Conservation (phyloP, 2,797 vertebrate species). For the Xenopus petersii region DNA sequence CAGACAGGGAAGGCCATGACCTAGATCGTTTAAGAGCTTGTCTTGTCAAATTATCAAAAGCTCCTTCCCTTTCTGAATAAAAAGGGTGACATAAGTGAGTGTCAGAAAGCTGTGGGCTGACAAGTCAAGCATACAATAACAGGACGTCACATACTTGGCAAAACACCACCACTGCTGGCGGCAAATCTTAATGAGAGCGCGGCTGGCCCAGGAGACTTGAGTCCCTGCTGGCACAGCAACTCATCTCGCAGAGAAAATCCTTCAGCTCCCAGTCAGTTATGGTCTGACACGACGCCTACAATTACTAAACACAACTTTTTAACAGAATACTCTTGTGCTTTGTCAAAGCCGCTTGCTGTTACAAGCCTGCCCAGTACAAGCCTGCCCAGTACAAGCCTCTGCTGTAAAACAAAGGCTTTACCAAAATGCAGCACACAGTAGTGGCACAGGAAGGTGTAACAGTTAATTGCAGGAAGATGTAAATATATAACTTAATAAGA, state of each 20-base stretch:
- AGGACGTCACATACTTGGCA: constrained; percentile 84
- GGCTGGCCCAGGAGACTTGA: constrained; percentile 81
- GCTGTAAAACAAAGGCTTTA: constrained; percentile 75
- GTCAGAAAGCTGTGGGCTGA: constrained; percentile 84
- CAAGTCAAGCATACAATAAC: constrained; percentile 83
- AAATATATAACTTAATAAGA: too few species aligned
- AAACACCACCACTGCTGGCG: constrained; percentile 81
- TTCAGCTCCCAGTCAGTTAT: constrained; percentile 80
- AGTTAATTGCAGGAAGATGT: neutral
- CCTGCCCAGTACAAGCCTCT: constrained; percentile 64
- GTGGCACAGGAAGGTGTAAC: neutral
- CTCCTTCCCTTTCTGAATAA: constrained; percentile 84
- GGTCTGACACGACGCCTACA: constrained; percentile 75
- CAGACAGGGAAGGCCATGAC: constrained; percentile 86
- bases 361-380: constrained; percentile 66
- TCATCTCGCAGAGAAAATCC: constrained; percentile 77
- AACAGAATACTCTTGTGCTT: constrained; percentile 88
- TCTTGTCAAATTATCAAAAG: constrained; percentile 86
- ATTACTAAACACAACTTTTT: constrained; percentile 78
- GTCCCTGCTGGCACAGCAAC: constrained; percentile 80
- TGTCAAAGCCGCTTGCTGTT: constrained; percentile 79
- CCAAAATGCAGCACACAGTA: constrained; percentile 46
- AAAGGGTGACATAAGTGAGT: constrained; percentile 87
- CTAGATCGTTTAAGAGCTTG: constrained; percentile 87
- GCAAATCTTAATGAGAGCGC: constrained; percentile 81